Base-by-base conservation (phyloP, 2,113 vertebrate genomes). In the Promerops cafer region DNA sequence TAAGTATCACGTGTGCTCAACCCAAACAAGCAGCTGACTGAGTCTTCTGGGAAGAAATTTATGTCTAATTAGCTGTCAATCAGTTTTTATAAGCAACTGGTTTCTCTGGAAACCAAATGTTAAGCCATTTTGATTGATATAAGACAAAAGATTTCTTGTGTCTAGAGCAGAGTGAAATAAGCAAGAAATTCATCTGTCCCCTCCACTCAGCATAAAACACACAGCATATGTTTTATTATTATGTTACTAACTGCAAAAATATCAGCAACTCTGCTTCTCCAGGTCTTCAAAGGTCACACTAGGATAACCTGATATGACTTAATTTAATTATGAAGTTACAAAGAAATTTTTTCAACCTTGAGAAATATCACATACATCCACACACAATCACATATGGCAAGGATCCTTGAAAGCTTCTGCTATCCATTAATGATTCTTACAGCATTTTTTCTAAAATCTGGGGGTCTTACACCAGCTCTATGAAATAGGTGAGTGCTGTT, bases 21-120 rank as follows among this genome's bases (percentile, higher is more conserved):
- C 47, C 47, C 86, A 86, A 92, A 65, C 54, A 92, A 77, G 83
- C 92, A 94, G 71, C 86, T 96, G 92, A 72, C 78, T 42, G 56
- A 71, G 33, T 63, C 74, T 75, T 69, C 59, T 86, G 64, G 31
- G 65, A 50, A 83, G 27, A 94, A 88, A 77, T 28, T 49, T 26
- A 20, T 87, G 39, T 59, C 23, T 74, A 86, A 92, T 90, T 33
- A 61, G 40, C 54, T 83, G 79, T 86, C 84, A 93, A 7, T 83
- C 61, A 39, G 71, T 56, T 93, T 87, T 87, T 63, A 59, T 33
- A 78, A 95, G 74, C 26, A 82, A 14, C 30, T 5, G 12, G 84
- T 84, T 93, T 85, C 54, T 94, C 42, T 47, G 40, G 83, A 89
- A 94, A 94, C 44, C 52, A 77, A 86, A 50, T 26, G 23, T 68